These are phyloP conservation scores for Merops nubicus DNA, from an alignment of 2,113 vertebrate species.

Conservation along the genomic window DNA sequence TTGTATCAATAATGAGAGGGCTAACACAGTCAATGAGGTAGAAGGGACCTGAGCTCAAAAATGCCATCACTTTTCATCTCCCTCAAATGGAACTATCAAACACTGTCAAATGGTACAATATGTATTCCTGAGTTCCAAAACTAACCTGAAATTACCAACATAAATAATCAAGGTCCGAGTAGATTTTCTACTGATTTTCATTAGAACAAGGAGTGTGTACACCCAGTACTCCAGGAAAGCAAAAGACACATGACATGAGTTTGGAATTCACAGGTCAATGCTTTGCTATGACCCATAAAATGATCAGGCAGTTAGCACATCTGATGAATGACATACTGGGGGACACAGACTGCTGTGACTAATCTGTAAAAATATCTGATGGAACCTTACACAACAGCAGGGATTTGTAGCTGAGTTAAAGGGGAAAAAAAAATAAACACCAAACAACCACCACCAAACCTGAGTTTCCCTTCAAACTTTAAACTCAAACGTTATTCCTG, in stretches of 20 bases:
- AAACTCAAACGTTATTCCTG: background rate
- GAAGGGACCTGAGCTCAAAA: background rate
- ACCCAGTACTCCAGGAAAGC: background rate
- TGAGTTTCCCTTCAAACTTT: slow-evolving; percentile 3
- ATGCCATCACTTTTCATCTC: background rate
- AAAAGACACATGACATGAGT: accelerated
- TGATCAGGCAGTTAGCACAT: background rate
- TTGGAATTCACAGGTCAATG: background rate
- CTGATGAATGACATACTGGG: background rate
- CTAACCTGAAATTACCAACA: background rate
- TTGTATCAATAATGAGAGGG: background rate
- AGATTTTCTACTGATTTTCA: background rate
- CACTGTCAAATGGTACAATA: background rate
- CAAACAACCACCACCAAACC: background rate
- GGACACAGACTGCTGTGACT: background rate
- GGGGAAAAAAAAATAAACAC: background rate
- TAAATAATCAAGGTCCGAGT: background rate
- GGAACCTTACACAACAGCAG: background rate
- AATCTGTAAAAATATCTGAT: background rate
- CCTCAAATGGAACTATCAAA: background rate
- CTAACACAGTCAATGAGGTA: background rate
- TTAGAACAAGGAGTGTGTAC: background rate
- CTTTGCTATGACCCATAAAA: background rate
- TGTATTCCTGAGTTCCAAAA: background rate
- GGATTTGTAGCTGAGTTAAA: background rate